phyloP scores from a whole-genome alignment of 2,113 vertebrate genomes.

The Dipodomys stephensi region DNA sequence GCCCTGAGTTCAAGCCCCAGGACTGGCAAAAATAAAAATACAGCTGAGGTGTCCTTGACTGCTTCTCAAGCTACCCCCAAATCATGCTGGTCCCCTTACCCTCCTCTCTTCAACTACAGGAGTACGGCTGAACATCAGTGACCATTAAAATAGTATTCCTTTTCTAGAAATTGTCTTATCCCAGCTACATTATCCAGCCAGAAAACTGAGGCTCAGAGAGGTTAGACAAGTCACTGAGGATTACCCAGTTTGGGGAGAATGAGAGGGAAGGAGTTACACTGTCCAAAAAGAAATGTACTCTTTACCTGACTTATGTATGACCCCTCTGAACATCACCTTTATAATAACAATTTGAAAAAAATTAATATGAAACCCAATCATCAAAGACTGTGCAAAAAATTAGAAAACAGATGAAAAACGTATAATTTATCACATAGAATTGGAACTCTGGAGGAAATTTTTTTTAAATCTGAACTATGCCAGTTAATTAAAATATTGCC shows the following conservation, averaged over 20 bases:
- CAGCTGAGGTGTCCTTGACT: too few species aligned
- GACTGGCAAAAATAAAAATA: too few species aligned
- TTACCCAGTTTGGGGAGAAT: neutral
- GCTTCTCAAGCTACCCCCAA: neutral
- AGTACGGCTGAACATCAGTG: neutral
- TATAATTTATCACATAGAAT: slow-evolving; percentile 24
- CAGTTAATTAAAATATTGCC: slow-evolving; percentile 68
- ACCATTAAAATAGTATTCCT: neutral
- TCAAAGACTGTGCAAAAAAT: neutral
- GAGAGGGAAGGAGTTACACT: too few species aligned
- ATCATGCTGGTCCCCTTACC: neutral
- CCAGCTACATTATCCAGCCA: neutral
- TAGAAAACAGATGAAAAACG: neutral
- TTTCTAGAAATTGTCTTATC: neutral
- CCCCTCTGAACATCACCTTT: too few species aligned
- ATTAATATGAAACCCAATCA: slow-evolving; percentile 34
- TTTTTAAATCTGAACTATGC: slow-evolving; percentile 54
- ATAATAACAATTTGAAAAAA: too few species aligned
- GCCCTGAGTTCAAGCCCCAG: too few species aligned
- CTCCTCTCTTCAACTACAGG: neutral
- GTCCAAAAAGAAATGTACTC: too few species aligned
- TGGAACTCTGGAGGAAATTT: slow-evolving; percentile 29
- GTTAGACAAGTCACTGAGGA: neutral
- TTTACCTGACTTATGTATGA: too few species aligned
- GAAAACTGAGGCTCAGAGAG: neutral